phyloP scores from a whole-genome alignment of 2,113 vertebrate genomes.

The Budorcas taxicolor region DNA sequence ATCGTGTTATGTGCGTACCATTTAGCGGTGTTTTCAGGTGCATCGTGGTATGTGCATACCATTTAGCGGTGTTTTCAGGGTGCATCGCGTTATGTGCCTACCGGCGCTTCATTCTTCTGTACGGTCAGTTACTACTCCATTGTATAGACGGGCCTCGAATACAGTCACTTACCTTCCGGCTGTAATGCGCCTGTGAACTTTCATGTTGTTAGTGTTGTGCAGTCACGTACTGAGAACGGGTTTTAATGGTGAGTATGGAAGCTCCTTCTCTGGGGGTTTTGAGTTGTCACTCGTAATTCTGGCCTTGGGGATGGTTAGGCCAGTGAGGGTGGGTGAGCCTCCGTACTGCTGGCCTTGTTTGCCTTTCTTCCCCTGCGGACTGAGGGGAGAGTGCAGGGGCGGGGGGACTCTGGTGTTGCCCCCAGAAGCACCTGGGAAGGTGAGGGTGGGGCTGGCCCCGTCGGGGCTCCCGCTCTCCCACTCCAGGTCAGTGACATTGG shows the following conservation, averaged over 20 bases:
- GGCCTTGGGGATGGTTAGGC: neutral
- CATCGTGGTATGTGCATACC: fast-evolving
- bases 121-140: neutral
- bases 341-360: neutral
- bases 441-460: neutral
- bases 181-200: neutral
- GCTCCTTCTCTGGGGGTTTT: neutral
- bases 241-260: neutral
- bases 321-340: neutral
- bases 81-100: fast-evolving
- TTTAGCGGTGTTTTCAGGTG: neutral
- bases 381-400: neutral
- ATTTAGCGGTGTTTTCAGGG: neutral
- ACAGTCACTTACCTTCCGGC: neutral
- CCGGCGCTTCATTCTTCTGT: neutral
- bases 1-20: fast-evolving
- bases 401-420: neutral
- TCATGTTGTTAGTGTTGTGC: neutral
- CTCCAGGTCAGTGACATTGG: neutral
- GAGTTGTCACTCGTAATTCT: neutral
- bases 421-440: neutral
- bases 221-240: neutral
- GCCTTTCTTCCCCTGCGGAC: neutral
- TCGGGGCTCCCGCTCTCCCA: neutral
- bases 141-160: neutral